phyloP scores from a whole-genome alignment of 2,888 invertebrate genomes.

The Drosophila tripunctata region DNA sequence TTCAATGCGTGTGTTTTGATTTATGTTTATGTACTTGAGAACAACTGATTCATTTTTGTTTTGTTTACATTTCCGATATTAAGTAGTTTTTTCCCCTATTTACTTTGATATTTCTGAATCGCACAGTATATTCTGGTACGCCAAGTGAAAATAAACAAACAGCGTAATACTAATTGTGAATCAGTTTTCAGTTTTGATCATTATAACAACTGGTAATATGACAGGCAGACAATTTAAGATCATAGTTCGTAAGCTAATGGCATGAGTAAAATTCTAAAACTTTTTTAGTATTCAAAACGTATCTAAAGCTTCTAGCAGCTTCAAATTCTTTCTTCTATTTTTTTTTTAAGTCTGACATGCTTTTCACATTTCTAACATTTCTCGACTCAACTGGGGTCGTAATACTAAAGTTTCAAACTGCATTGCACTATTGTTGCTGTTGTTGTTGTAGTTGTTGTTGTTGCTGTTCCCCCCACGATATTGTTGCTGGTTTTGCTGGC shows the following conservation, averaged over 20 bases:
- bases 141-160: slow-evolving; percentile 6
- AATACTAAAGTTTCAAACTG: slow-evolving; percentile 39
- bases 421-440: slow-evolving; percentile 13
- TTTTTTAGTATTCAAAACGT: slow-evolving; percentile 59
- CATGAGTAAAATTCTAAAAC: slow-evolving; percentile 29
- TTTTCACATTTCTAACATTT: slow-evolving; percentile 70
- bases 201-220: neutral
- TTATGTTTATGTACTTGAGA: neutral
- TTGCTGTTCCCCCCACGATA: too few species aligned
- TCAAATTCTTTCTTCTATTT: slow-evolving; percentile 58
- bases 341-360: too few species aligned
- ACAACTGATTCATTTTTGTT: slow-evolving; percentile 29
- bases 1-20: slow-evolving; percentile 12
- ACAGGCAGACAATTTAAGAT: neutral
- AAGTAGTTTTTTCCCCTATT: slow-evolving; percentile 2
- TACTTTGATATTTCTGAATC: slow-evolving; percentile 25
- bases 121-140: slow-evolving; percentile 8
- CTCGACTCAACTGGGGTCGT: slow-evolving; percentile 42
- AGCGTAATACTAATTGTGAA: slow-evolving; percentile 8
- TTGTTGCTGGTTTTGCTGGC: slow-evolving; percentile 28
- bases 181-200: slow-evolving; percentile 14
- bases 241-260: slow-evolving; percentile 20
- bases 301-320: slow-evolving; percentile 54
- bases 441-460: slow-evolving; percentile 1
- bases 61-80: slow-evolving; percentile 21